Evolutionary conservation across 2,113 vertebrate species (phyloP).

Genomic region (Saiga tatarica): DNA sequence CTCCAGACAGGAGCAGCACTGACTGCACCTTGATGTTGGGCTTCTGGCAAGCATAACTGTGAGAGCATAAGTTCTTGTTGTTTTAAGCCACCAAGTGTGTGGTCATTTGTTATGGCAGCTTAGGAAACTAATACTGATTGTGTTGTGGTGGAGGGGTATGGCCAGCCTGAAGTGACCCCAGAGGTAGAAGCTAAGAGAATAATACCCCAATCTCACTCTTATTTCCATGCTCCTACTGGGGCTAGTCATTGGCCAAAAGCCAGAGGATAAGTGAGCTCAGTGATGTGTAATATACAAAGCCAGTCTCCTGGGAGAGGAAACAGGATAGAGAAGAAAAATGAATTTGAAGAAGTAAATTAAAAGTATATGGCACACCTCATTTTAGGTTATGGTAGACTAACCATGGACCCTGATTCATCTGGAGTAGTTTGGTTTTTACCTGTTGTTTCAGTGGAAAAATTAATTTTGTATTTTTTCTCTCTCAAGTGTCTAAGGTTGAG

Average conservation of each 20-base stretch:
- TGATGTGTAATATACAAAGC: not conserved
- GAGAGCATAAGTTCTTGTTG: not conserved
- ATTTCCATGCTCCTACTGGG: no score
- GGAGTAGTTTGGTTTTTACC: not conserved
- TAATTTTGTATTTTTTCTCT: not conserved
- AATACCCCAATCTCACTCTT: not conserved
- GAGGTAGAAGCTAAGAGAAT: not conserved
- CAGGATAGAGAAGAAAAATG: not conserved
- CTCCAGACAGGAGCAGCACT: not conserved
- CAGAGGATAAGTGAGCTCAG: not conserved
- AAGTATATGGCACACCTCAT: not conserved
- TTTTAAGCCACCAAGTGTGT: not conserved
- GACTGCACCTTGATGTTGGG: not conserved
- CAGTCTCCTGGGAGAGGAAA: not conserved
- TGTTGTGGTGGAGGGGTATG: not conserved
- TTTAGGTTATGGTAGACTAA: not conserved
- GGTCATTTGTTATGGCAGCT: not conserved
- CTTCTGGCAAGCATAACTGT: not conserved
- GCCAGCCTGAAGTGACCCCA: not conserved
- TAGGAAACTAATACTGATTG: not conserved
- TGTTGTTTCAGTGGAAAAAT: not conserved
- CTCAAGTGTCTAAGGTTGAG: not conserved
- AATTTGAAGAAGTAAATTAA: not conserved
- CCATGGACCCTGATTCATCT: not conserved
- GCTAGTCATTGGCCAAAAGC: not conserved